Conservation (phyloP, 2,888 invertebrate species). For the Pollenia amentaria region DNA sequence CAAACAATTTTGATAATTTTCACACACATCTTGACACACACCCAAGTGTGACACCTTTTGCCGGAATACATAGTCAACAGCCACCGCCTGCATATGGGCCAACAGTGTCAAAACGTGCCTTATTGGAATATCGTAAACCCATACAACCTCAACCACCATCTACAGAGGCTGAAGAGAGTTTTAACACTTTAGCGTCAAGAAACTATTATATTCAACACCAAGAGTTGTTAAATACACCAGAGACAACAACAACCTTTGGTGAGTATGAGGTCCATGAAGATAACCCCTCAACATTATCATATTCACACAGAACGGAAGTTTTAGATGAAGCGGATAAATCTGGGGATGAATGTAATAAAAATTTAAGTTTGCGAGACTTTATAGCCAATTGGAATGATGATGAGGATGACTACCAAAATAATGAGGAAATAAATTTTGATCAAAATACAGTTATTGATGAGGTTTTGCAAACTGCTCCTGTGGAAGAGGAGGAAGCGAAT, state of each 20-base stretch:
- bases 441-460: slow-evolving; percentile 49
- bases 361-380: slow-evolving; percentile 83
- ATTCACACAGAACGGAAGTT: neutral
- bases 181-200: slow-evolving; percentile 59
- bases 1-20: slow-evolving; percentile 77
- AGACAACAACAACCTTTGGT: slow-evolving; percentile 58
- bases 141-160: slow-evolving; percentile 58
- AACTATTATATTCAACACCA: slow-evolving; percentile 57
- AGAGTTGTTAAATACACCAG: slow-evolving; percentile 59
- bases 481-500: slow-evolving; percentile 34
- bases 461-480: slow-evolving; percentile 73
- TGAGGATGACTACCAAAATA: slow-evolving; percentile 80
- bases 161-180: slow-evolving; percentile 32
- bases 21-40: slow-evolving; percentile 55
- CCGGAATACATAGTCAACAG: slow-evolving; percentile 46
- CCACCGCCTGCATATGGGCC: slow-evolving; percentile 60
- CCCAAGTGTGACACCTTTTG: slow-evolving; percentile 22
- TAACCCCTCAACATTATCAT: neutral
- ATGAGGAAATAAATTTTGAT: slow-evolving; percentile 68
- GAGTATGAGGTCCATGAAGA: slow-evolving; percentile 46
- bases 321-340: neutral
- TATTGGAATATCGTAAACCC: slow-evolving; percentile 79
- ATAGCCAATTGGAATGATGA: slow-evolving; percentile 84
- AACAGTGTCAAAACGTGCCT: slow-evolving; percentile 71
- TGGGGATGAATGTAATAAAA: slow-evolving; percentile 75